A percentile compares a stretch with the other conserved stretches of the same genome.
Evolutionary conservation across 2,888 invertebrate species (phyloP).

Genomic region (Andrena chrysosceles): DNA sequence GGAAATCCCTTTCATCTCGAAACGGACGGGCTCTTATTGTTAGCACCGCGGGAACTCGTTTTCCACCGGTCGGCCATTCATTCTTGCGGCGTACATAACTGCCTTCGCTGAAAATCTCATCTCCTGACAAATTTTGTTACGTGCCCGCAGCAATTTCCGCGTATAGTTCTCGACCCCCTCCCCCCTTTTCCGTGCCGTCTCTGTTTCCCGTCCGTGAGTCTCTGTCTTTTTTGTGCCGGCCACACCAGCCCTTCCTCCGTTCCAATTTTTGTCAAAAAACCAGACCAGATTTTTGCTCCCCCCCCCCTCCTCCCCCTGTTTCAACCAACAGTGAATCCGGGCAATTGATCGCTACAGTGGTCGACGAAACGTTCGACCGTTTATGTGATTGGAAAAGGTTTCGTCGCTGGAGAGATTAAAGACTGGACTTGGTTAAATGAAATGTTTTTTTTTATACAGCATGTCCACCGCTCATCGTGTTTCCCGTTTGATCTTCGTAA

Average conservation of each 20-base stretch:
- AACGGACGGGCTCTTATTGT: constrained; percentile 65
- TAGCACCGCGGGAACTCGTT: constrained; percentile 65
- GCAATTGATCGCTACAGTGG: background rate
- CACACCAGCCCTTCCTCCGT: background rate
- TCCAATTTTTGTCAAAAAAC: background rate
- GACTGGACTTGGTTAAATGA: too few relatives aligned
- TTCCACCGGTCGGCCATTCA: constrained; percentile 63
- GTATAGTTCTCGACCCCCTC: constrained; percentile 45
- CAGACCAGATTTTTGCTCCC: background rate
- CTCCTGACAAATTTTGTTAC: constrained; percentile 73
- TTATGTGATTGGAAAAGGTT: too few relatives aligned
- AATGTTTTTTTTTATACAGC: too few relatives aligned
- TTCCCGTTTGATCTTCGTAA: too few relatives aligned
- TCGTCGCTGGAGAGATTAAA: too few relatives aligned
- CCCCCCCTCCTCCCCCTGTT: background rate
- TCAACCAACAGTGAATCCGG: background rate
- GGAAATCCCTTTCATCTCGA: constrained; percentile 56
- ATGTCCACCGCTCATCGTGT: too few relatives aligned
- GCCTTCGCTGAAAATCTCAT: constrained; percentile 68
- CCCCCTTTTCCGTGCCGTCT: background rate
- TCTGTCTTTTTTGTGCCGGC: background rate
- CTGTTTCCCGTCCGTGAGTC: constrained; percentile 24
- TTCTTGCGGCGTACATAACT: constrained; percentile 67
- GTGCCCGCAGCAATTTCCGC: constrained; percentile 68
- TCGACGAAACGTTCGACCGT: background rate